phyloP scores from a whole-genome alignment of 2,113 vertebrate genomes.

The Bothrops jararaca region DNA sequence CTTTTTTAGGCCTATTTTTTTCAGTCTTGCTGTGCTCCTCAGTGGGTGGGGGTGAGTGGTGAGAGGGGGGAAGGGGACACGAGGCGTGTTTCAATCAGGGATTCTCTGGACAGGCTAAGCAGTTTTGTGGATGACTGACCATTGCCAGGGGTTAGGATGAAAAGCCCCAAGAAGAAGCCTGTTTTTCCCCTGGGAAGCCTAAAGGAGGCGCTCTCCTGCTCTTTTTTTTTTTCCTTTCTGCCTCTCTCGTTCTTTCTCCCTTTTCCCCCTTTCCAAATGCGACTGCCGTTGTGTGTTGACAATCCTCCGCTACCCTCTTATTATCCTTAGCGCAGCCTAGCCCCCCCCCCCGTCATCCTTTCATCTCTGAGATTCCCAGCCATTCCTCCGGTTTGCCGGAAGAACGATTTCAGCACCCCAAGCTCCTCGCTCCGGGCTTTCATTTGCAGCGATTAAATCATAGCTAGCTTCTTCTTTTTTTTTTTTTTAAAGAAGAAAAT shows the following conservation, averaged over 20 bases:
- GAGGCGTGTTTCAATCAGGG: conserved; percentile 75
- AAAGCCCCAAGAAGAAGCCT: not conserved
- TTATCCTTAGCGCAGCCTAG: not conserved
- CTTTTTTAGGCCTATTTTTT: conserved; percentile 54
- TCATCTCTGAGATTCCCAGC: not conserved
- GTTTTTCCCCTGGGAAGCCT: not conserved
- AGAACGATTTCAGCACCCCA: not conserved
- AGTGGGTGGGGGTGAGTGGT: not conserved
- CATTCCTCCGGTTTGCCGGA: not conserved
- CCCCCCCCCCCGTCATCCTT: not conserved
- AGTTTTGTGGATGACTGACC: conserved; percentile 20
- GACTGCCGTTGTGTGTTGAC: conserved; percentile 63
- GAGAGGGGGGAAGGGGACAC: conserved; percentile 36
- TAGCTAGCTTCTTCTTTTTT: fast-evolving
- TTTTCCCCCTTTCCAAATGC: not conserved
- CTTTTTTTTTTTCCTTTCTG: not conserved
- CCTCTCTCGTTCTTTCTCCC: not conserved
- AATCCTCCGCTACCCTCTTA: conserved; percentile 56
- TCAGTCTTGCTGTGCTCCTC: conserved; percentile 65
- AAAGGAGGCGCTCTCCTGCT: not conserved
- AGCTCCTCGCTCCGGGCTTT: not conserved
- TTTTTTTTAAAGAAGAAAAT: no score
- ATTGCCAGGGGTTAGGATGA: conserved; percentile 48
- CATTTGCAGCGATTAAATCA: not conserved
- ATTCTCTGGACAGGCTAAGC: conserved; percentile 49